Evolutionary conservation across 2,888 invertebrate genomes (phyloP), one percentile per base, ranked within the genome.

Genomic region (Drosophila gaucha): DNA sequence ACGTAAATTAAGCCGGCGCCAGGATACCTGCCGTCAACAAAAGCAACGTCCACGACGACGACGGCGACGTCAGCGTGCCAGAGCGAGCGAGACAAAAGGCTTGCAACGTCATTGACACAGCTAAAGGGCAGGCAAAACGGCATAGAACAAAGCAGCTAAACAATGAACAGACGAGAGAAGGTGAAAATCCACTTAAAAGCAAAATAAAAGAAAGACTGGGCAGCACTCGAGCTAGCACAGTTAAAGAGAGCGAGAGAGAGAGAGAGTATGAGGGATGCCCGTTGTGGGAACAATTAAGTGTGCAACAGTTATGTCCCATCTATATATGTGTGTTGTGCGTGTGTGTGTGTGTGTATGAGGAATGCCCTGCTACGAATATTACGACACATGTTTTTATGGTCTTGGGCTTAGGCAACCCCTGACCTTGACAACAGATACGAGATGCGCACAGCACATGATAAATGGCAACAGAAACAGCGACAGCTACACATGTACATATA

Each of bases 1-100:
- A 79, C 62, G 73, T 78, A 80, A 77, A 88, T 88, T 88, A 86
- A 80, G 87, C 78, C 83, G 88, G 89, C 89, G 89, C 89, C 89
- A 89, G 86, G 84, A 89, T 88, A 89, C 89, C 89, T 89, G 87
- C 83, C 74, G 76, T 71, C 72, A 65, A 68, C 67, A 72, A 55
- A 62, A 43, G 43, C 63, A 51, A 31, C 57, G 52, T n/a, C 67
- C 43, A 22, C 44, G 51, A 14, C 47, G 39, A 20, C 63, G 38
- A 41, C 44, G 22, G 22, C 12, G 16, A 35, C 35, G 16, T 26
- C 16, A 49, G 16, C 35, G 49, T 39, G 31, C 24, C 38, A 16
- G 56, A 69, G 72, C 51, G 69, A 75, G 72, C 51, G 69, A 80
- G 67, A 76, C 72, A 77, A 78, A 79, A 78, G 64, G 58, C 75